Conservation (phyloP, 2,797 vertebrate genomes). For the Xyrichtys novacula region DNA sequence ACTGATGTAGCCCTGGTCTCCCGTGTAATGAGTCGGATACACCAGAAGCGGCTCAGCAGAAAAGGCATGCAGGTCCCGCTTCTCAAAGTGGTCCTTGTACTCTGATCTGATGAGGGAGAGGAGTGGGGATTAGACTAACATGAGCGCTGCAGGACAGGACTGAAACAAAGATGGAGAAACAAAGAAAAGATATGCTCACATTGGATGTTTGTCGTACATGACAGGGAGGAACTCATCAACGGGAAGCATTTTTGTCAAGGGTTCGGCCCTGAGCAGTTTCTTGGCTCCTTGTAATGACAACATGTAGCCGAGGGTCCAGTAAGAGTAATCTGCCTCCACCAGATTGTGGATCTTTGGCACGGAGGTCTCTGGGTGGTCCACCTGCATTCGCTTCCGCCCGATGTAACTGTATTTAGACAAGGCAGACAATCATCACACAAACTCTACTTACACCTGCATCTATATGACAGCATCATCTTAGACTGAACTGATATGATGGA, state of each 20-base stretch:
- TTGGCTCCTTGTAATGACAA: constrained; percentile 89
- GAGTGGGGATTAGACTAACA: constrained; percentile 18
- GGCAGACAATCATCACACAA: neutral
- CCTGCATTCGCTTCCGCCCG: constrained; percentile 94
- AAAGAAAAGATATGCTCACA: constrained; percentile 81
- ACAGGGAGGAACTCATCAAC: constrained; percentile 94
- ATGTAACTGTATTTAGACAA: constrained; percentile 84
- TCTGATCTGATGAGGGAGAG: constrained; percentile 66
- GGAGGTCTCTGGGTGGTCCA: constrained; percentile 89
- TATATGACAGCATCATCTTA: neutral
- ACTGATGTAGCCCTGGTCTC: constrained; percentile 90
- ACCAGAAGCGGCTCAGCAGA: constrained; percentile 91
- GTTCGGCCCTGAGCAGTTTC: constrained; percentile 89
- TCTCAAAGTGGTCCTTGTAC: constrained; percentile 87
- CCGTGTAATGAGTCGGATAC: constrained; percentile 92
- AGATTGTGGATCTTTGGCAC: constrained; percentile 90
- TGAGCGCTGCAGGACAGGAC: neutral
- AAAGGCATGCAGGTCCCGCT: constrained; percentile 86
- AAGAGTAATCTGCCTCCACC: constrained; percentile 93
- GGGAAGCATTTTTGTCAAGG: constrained; percentile 89
- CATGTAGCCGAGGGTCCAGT: constrained; percentile 93
- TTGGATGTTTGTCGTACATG: constrained; percentile 94
- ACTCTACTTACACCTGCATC: too few relatives aligned
- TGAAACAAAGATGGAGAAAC: neutral
- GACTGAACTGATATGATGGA: neutral